Evolutionary conservation across 2,888 invertebrate genomes (phyloP), one percentile per base, ranked within the genome.

Genomic region (Spodoptera picta): DNA sequence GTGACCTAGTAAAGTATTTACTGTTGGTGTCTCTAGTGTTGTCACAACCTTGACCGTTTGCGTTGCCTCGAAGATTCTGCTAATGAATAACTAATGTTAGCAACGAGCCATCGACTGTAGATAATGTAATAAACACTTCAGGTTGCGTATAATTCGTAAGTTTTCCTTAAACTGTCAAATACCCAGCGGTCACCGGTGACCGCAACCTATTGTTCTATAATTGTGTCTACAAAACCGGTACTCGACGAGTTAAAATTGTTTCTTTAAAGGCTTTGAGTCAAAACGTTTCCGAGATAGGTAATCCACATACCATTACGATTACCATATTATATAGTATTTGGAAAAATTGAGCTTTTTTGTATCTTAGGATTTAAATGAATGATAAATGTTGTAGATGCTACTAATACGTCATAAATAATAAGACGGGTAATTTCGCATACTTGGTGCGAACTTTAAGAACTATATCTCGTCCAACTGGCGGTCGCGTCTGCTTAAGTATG

Each of bases 31-130:
- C 61, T 66, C 62, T 59, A 64, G 60, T 81, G 80, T 78, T 83
- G 84, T 85, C 84, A 86, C 85, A 89, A 84, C 90, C 90, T 91
- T 91, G 89, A 81, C 80, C 74, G 71, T 77, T 81, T 42, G 60
- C 75, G 61, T 72, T 74, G 56, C 72, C 66, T 70, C 70, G 50
- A 59, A 59, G 66, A 60, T 76, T 77, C 77, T 75, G 75, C 75
- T 78, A 82, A 81, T 80, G 75, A 78, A 78, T 77, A 75, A 73
- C 70, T 76, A 75, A 71, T 74, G 69, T 74, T 69, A 69, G 65
- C 52, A 60, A 61, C 62, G 58, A 43, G 24, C 42, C 23, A 47
- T 53, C 54, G 56, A 54, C 50, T 62, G 57, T 51, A 62, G 31
- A 51, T 66, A 73, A 53, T 61, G 47, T 53, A 14, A 14, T 14